Evolutionary conservation across 2,888 invertebrate species (phyloP), one percentile per base, ranked within the genome.

Genomic region (Sphaerophoria rueppellii): DNA sequence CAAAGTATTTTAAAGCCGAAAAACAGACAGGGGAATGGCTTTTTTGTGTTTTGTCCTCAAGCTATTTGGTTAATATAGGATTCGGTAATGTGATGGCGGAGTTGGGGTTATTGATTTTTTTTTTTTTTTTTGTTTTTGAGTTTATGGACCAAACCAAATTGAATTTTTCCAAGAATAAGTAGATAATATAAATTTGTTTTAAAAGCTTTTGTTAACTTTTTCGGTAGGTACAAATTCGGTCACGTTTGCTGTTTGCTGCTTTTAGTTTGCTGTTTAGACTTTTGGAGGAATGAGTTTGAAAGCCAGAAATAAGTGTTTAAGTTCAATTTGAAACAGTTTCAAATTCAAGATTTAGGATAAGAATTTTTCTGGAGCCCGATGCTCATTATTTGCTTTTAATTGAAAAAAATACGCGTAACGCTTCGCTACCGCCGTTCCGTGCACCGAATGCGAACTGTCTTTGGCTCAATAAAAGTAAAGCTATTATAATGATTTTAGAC

Each of bases 181-280:
- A 34, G 34, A 54, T 54, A 50, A 32, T 34, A 11, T 16, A n/a
- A 34, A 34, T 4, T 54, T 2, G 54, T 54, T 54, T 0, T 34
- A 34, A 54, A 54, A 54, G 54, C 54, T 54, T 54, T 43, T 54
- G n/a, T 4, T 11, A 54, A 54, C 32, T 54, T 55, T 55, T 34
- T 5, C 11, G 6, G 12, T 43, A 43, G 6, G 6, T 43, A 43
- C 11, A 43, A 43, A 43, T 43, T 43, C 11, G 9, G 43, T 43
- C 9, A 43, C 43, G 12, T 11, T 43, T 43, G 9, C 6, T 43
- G 0, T 43, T 24, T 24, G 24, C 2, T 24, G 24, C 2, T 24
- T 2, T n/a, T n/a, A n/a, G 0, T 43, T 24, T 24, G 24, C 2
- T 24, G 24, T 24, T 24, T 2, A 24, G 24, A 24, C 24, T 24